phyloP scores from a whole-genome alignment of 2,888 invertebrate species.

The Thereva nobilitata region DNA sequence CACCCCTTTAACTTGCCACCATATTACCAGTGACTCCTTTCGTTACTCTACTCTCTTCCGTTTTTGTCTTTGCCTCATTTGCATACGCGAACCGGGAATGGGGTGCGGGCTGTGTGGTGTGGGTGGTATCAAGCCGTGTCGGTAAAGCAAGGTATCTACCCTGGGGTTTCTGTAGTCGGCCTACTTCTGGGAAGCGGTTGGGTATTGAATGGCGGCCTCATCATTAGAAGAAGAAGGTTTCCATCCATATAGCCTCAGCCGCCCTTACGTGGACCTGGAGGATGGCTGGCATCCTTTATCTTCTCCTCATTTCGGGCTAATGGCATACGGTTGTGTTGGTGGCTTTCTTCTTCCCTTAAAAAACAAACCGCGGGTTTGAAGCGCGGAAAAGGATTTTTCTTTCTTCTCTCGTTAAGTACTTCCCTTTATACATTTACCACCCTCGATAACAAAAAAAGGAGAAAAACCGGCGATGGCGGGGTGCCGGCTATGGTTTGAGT shows the following conservation, averaged over 20 bases:
- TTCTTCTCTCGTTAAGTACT: slow-evolving; percentile 36
- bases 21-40: slow-evolving; percentile 28
- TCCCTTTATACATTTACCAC: slow-evolving; percentile 18
- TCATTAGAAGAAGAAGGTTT: slow-evolving; percentile 38
- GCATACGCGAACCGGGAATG: slow-evolving; percentile 26
- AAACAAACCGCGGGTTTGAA: slow-evolving; percentile 28
- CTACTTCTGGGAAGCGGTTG: too few species aligned
- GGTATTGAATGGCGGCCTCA: slow-evolving; percentile 33
- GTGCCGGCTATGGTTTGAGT: slow-evolving; percentile 1
- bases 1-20: slow-evolving; percentile 35
- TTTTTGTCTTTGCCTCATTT: slow-evolving; percentile 38
- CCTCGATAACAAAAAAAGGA: slow-evolving; percentile 1
- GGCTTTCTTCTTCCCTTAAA: slow-evolving; percentile 23
- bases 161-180: too few species aligned
- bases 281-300: slow-evolving; percentile 27
- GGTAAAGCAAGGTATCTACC: background rate
- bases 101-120: slow-evolving; percentile 4
- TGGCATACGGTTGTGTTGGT: slow-evolving; percentile 28
- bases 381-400: slow-evolving; percentile 38
- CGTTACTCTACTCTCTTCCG: slow-evolving; percentile 15
- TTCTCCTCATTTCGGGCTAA: slow-evolving; percentile 17
- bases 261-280: slow-evolving; percentile 6
- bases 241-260: background rate
- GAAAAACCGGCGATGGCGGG: slow-evolving; percentile 1
- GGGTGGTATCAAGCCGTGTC: slow-evolving; percentile 8